Evolutionary conservation across 2,797 vertebrate species (phyloP).

Genomic region (Hoplostethus atlanticus): DNA sequence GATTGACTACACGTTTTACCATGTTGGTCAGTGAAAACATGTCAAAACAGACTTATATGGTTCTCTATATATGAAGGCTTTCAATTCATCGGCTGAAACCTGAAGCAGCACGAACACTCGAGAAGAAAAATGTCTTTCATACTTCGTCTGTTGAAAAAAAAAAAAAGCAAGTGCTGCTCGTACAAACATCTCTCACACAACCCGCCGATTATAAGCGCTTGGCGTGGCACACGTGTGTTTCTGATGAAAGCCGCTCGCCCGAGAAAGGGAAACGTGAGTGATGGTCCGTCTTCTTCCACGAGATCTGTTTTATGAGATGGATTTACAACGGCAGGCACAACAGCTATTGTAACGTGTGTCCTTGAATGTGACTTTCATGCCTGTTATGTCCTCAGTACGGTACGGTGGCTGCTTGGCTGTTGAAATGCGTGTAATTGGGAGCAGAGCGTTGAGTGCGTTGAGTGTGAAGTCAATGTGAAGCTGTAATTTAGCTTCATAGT

Average conservation of each 20-base stretch:
- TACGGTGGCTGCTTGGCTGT: not conserved
- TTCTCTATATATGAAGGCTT: not conserved
- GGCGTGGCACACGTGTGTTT: slow-evolving; percentile 1
- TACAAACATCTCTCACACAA: slow-evolving; percentile 20
- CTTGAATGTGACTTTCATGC: slow-evolving; percentile 35
- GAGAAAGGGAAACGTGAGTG: slow-evolving; percentile 38
- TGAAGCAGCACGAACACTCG: not conserved
- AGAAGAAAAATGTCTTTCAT: slow-evolving; percentile 3
- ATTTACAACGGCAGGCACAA: slow-evolving; percentile 27
- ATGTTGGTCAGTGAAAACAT: not conserved
- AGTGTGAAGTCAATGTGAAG: too few species aligned
- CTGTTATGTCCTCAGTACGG: not conserved
- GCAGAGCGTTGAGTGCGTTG: not conserved
- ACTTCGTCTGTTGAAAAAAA: slow-evolving; percentile 15
- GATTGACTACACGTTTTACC: not conserved
- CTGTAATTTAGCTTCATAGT: too few species aligned
- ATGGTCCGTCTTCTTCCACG: slow-evolving; percentile 20
- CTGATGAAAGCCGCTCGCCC: not conserved
- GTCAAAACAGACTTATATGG: not conserved
- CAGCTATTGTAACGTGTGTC: slow-evolving; percentile 24
- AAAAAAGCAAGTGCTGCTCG: not conserved
- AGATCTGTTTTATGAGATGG: slow-evolving; percentile 33
- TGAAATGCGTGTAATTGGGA: not conserved
- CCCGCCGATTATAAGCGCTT: not conserved
- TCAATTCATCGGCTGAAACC: not conserved